Conservation (phyloP, 2,113 vertebrate species). For the Dicrurus megarhynchus region DNA sequence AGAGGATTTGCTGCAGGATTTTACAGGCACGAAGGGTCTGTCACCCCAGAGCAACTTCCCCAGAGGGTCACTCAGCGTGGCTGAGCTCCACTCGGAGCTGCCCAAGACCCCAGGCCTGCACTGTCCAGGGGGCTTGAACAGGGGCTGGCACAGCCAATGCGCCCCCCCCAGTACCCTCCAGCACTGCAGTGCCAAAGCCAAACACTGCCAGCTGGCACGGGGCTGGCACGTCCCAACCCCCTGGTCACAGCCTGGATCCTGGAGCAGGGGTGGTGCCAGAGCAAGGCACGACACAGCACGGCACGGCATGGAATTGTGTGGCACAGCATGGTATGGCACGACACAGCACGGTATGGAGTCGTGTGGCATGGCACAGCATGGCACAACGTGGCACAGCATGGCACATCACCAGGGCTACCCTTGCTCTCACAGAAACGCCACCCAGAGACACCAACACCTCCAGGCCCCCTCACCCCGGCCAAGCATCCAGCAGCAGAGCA, state of each 20-base stretch:
- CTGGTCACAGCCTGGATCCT: not conserved
- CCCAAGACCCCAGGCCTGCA: not conserved
- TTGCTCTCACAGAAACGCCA: not conserved
- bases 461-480: accelerated
- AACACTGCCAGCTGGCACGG: accelerated
- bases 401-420: not conserved
- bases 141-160: accelerated
- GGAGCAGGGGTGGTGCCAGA: not conserved
- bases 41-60: not conserved
- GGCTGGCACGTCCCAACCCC: not conserved
- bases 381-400: too few species aligned
- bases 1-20: not conserved
- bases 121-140: not conserved
- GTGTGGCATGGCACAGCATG: accelerated
- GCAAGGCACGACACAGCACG: accelerated
- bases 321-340: too few species aligned
- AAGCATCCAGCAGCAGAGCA: not conserved
- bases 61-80: accelerated
- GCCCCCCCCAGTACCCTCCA: not conserved
- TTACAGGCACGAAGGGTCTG: not conserved
- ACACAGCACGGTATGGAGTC: not conserved
- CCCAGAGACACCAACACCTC: not conserved
- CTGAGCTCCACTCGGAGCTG: not conserved
- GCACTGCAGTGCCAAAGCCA: accelerated
- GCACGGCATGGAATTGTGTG: too few species aligned